Evolutionary conservation across 1,140 invertebrate species (phyloP), one percentile per base, ranked within the genome.

Genomic region (Acyrthosiphon pisum): DNA sequence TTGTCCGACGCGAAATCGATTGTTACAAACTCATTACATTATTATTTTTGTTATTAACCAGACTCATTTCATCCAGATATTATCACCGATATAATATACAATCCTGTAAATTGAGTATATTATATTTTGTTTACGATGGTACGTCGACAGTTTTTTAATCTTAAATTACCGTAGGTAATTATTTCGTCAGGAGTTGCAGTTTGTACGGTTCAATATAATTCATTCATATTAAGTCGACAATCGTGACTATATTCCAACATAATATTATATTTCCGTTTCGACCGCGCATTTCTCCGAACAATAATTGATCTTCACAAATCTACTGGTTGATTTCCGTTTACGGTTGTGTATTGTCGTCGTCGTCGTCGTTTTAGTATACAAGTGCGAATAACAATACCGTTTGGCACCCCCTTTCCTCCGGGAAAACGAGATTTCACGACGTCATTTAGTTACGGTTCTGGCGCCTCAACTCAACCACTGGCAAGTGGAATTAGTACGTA

Each of bases 241-340:
- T 37, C 35, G 48, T 56, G 50, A 56, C 48, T 3, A 41, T 3
- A 41, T 89, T 89, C 37, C 53, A 56, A 89, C 88, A 41, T 26
- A 76, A 53, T 86, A 86, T 83, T 83, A 18, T 41, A 87, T 89
- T 89, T 89, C 88, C 22, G 48, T 53, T 53, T 37, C 6, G 6
- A 35, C n/a, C n/a, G n/a, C 35, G 48, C 18, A 37, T 22, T 44
- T 20, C n/a, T 50, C 35, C 26, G 22, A 23, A 35, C 2, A 22
- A 35, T 53, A 89, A 89, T 53, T 53, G 87, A 89, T 53, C 48
- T 89, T 53, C 87, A 37, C 48, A 2, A 89, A 53, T 89, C 35
- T 26, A 89, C 35, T 41, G 50, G 50, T n/a, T 14, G 35, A 89
- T 89, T 89, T 89, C 50, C 35, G 88, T 56, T 89, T 26, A 56